Conservation (phyloP, 2,888 invertebrate species). For the Epinotia brunnichana region DNA sequence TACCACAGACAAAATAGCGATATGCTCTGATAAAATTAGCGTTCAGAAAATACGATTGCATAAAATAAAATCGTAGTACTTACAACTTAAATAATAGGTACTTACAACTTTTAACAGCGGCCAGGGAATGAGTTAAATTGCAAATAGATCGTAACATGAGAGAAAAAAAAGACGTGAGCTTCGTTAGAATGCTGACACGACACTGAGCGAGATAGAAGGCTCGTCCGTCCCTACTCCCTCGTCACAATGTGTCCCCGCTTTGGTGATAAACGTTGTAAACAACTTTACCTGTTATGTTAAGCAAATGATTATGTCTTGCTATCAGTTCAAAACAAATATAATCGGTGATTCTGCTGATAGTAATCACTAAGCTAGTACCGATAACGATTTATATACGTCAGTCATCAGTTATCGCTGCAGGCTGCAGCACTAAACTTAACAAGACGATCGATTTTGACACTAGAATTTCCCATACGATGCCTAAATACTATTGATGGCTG, state of each 20-base stretch:
- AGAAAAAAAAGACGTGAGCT: not conserved
- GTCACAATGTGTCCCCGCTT: not conserved
- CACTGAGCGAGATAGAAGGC: slow-evolving; percentile 1
- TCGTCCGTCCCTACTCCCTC: too few relatives aligned
- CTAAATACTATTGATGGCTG: too few relatives aligned
- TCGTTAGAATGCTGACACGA: not conserved
- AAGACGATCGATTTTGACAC: too few relatives aligned
- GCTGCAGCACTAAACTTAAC: too few relatives aligned
- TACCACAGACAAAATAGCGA: slow-evolving; percentile 1
- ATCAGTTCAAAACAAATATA: slow-evolving; percentile 12
- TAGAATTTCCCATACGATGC: too few relatives aligned
- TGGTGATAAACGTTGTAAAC: slow-evolving; percentile 22
- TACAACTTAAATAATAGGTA: not conserved
- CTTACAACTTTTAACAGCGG: slow-evolving; percentile 27
- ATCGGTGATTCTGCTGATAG: slow-evolving; percentile 9
- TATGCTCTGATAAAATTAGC: not conserved
- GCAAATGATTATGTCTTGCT: slow-evolving; percentile 1
- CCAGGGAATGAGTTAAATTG: slow-evolving; percentile 20
- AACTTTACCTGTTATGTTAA: slow-evolving; percentile 21
- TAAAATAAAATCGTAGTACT: not conserved
- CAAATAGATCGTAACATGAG: slow-evolving; percentile 28
- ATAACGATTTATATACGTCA: too few relatives aligned
- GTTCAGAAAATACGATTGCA: not conserved
- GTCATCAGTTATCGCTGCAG: too few relatives aligned
- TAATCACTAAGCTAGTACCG: not conserved